A percentile compares a stretch with the other conserved stretches of the same genome.
Evolutionary conservation across 2,888 invertebrate genomes (phyloP).

Genomic region (Enoplolaimus lenunculus): DNA sequence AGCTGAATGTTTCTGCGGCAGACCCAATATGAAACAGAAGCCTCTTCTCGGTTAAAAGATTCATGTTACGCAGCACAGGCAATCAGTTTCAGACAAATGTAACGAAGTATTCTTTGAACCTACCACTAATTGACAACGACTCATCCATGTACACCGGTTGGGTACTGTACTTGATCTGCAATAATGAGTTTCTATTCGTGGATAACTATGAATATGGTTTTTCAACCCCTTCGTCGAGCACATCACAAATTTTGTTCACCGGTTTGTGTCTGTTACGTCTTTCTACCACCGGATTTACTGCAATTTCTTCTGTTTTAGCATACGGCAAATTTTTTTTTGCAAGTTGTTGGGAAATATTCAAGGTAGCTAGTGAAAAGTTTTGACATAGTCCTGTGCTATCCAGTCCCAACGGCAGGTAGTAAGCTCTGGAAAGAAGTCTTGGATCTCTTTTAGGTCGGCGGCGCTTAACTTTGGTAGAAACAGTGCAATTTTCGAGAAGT

Average conservation of each 20-base stretch:
- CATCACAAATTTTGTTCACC: neutral
- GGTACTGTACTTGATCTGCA: neutral
- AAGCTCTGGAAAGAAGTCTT: neutral
- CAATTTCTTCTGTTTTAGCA: neutral
- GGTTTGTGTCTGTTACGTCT: neutral
- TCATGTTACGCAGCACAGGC: neutral
- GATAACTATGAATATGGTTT: too few relatives aligned
- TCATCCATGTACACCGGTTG: neutral
- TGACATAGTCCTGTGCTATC: neutral
- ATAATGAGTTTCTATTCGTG: neutral
- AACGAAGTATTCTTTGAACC: neutral
- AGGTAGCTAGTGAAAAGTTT: neutral
- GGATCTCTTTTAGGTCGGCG: too few relatives aligned
- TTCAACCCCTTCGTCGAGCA: neutral
- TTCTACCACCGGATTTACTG: neutral
- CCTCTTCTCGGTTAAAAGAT: neutral
- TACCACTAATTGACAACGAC: neutral
- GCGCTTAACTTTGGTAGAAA: too few relatives aligned
- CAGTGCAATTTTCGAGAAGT: too few relatives aligned
- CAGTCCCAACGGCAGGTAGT: neutral
- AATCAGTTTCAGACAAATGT: neutral
- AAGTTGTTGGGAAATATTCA: neutral
- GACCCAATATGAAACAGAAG: neutral
- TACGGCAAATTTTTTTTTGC: neutral
- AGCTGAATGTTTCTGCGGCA: neutral